A percentile compares a stretch with the other conserved stretches of the same genome.
Conservation (phyloP, 2,888 invertebrate genomes). For the Calliphora vomitoria region DNA sequence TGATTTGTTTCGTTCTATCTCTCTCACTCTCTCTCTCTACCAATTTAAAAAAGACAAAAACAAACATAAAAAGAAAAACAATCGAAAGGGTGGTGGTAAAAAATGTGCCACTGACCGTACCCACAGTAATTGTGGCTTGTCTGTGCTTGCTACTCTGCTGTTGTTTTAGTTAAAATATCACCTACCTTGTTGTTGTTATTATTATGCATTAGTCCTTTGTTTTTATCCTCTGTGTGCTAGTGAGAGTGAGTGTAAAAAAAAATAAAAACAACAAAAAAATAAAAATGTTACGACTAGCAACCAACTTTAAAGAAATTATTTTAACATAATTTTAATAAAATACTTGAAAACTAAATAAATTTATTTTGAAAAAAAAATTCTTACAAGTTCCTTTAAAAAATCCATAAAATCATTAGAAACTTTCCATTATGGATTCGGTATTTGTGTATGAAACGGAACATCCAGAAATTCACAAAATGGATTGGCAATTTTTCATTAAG, state of each 20-base stretch:
- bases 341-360: background rate
- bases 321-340: background rate
- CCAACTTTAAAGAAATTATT: conserved; percentile 7
- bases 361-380: conserved; percentile 9
- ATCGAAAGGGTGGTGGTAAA: conserved; percentile 74
- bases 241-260: conserved; percentile 29
- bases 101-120: conserved; percentile 77
- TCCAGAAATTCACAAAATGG: conserved; percentile 77
- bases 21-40: conserved; percentile 1
- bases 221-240: conserved; percentile 60
- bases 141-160: conserved; percentile 50
- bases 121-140: conserved; percentile 75
- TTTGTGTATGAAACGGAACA: conserved; percentile 77
- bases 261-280: background rate
- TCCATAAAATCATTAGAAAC: background rate
- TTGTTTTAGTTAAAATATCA: conserved; percentile 11
- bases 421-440: conserved; percentile 75
- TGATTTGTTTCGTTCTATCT: background rate
- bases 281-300: conserved; percentile 30
- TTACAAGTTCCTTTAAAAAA: conserved; percentile 56
- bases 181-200: conserved; percentile 6
- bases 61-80: background rate
- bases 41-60: conserved; percentile 22
- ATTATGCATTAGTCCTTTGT: conserved; percentile 58
- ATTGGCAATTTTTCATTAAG: conserved; percentile 84